phyloP scores from a whole-genome alignment of 2,113 vertebrate species.

The Pseudonaja textilis region DNA sequence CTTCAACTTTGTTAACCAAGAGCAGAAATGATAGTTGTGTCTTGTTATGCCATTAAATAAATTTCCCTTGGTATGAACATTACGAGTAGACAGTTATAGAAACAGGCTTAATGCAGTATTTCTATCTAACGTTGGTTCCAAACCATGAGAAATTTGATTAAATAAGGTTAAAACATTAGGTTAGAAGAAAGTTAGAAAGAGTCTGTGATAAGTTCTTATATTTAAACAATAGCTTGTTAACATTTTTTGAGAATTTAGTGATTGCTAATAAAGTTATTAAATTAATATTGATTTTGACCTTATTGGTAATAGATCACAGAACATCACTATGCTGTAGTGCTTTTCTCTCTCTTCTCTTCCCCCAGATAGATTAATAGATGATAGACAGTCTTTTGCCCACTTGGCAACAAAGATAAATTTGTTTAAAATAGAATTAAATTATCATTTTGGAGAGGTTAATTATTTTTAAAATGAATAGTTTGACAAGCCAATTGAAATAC shows the following conservation, averaged over 20 bases:
- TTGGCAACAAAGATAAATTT: background rate
- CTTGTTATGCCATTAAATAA: background rate
- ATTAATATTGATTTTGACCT: background rate
- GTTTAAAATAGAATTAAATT: background rate
- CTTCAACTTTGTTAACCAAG: background rate
- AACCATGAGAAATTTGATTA: background rate
- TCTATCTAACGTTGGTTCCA: background rate
- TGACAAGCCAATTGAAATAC: background rate
- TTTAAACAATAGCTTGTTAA: background rate
- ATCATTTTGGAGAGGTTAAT: background rate
- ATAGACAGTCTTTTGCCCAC: background rate
- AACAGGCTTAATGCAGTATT: background rate
- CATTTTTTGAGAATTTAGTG: background rate
- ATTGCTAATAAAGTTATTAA: background rate
- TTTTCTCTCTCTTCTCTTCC: background rate
- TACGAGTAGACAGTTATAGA: background rate
- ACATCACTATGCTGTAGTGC: background rate
- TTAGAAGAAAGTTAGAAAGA: background rate
- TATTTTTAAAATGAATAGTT: background rate
- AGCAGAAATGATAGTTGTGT: background rate
- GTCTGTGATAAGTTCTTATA: background rate
- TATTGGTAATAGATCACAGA: background rate
- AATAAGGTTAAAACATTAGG: background rate
- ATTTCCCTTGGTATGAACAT: background rate
- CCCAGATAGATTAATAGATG: background rate